A percentile compares a stretch with the other conserved stretches of the same genome.
Conservation (phyloP, 2,797 vertebrate genomes). For the Tinamus major region DNA sequence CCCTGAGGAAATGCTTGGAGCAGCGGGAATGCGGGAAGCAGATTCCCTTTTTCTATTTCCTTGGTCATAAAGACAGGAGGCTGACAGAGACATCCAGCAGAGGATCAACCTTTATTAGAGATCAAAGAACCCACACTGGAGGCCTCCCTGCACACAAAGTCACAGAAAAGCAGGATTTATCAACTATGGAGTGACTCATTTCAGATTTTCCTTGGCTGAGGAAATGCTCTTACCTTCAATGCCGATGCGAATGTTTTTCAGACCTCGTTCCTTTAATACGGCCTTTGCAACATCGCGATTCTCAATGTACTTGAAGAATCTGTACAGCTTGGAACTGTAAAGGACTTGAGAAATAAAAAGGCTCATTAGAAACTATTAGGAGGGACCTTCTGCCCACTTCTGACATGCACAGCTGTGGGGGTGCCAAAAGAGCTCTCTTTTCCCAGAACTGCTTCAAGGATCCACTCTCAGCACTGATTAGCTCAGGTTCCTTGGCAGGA, state of each 20-base stretch:
- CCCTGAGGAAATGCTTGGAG: background rate
- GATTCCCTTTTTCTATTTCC: background rate
- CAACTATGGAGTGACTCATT: background rate
- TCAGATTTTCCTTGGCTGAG: background rate
- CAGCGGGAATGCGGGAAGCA: background rate
- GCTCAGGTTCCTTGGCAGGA: background rate
- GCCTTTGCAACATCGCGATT: constrained; percentile 86
- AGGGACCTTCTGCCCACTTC: background rate
- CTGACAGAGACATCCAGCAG: background rate
- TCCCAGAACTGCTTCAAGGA: background rate
- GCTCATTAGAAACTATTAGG: background rate
- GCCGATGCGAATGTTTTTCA: constrained; percentile 87
- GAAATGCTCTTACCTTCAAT: constrained; percentile 81
- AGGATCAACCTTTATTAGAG: background rate
- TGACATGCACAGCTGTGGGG: background rate
- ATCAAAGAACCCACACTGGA: background rate
- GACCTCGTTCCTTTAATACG: constrained; percentile 83
- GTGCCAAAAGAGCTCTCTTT: background rate
- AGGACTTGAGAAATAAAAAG: constrained; percentile 75
- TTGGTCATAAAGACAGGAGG: background rate
- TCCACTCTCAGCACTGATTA: background rate
- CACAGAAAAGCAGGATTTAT: background rate
- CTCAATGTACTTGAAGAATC: constrained; percentile 89
- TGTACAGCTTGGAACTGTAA: constrained; percentile 87
- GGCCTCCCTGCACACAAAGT: background rate